A percentile compares a stretch with the other conserved stretches of the same genome.
These are phyloP conservation scores for Blennius ocellaris DNA, from an alignment of 2,113 vertebrate genomes.

Conservation along the genomic window DNA sequence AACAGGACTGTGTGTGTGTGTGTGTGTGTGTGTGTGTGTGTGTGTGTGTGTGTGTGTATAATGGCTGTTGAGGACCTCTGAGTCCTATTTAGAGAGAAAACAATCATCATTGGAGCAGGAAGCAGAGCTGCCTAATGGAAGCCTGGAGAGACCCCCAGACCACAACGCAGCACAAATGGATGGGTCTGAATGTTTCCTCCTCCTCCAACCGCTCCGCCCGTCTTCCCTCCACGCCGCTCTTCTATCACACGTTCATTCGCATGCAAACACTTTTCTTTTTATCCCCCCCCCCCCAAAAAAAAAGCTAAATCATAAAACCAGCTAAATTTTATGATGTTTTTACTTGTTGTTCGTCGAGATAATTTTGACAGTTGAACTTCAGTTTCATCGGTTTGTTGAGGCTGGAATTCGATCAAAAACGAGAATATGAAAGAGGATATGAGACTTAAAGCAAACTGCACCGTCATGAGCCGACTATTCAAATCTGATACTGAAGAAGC, in stretches of 20 bases:
- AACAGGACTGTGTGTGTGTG: not conserved
- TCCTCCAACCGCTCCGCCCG: not conserved
- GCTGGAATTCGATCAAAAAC: too few relatives aligned
- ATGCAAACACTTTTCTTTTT: too few relatives aligned
- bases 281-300: too few relatives aligned
- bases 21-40: constrained; percentile 18
- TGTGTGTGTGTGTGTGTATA: constrained; percentile 25
- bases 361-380: too few relatives aligned
- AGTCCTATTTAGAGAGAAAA: constrained; percentile 73
- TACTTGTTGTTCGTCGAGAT: too few relatives aligned
- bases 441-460: too few relatives aligned
- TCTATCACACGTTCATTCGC: constrained; percentile 5
- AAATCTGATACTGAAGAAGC: too few relatives aligned
- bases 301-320: too few relatives aligned
- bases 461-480: too few relatives aligned
- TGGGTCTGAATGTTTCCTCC: constrained; percentile 42
- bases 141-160: constrained; percentile 64
- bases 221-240: not conserved
- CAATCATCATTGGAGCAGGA: constrained; percentile 71
- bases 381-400: too few relatives aligned
- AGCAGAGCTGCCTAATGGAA: constrained; percentile 70
- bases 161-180: constrained; percentile 61
- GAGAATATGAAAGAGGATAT: too few relatives aligned
- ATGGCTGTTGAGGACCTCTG: constrained; percentile 54
- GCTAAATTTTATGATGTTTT: too few relatives aligned